Base-by-base conservation (phyloP, 1,140 invertebrate genomes). In the Ectropis grisescens region DNA sequence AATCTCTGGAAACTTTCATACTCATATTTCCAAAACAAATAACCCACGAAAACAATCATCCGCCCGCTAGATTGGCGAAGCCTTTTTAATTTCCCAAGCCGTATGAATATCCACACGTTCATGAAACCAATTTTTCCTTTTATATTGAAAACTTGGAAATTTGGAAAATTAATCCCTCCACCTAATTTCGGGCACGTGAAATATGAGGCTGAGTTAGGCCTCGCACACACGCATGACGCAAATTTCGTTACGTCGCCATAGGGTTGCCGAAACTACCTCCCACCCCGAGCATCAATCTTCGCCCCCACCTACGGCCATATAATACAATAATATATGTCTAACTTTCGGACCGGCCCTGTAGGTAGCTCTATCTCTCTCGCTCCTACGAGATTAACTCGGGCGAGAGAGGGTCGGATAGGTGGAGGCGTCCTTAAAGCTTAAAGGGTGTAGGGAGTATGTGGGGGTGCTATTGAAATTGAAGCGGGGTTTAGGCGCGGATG, bases 251-350 rank as follows among this genome's bases (percentile, higher is more conserved):
- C 66, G 61, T 72, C 58, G 60, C 55, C 67, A 62, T 64, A 74
- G 75, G 71, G 75, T 67, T 72, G 69, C 68, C 71, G 42, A 80
- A 80, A 80, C 71, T 76, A 80, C 61, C 70, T 59, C 65, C 51
- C 43, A 46, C 50, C 35, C 54, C 55, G 55, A 48, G 59, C 74
- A 80, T 76, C 75, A 80, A 80, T 80, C 75, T 76, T 79, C 58
- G 56, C 67, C 70, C 68, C 64, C 74, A 80, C 74, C 74, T 79
- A 80, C 74, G 74, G 57, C 46, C 58, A 66, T 80, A 80, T 80
- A 74, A 76, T 72, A 75, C 71, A 76, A 80, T 75, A 79, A 79
- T 80, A 75, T 76, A 80, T 78, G 72, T 75, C 75, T 80, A 80
- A 75, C 58, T 72, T 71, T 80, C 75, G 75, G 75, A 80, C 75